Base-by-base conservation (phyloP, 2,113 vertebrate genomes). In the Muscicapa adusta region DNA sequence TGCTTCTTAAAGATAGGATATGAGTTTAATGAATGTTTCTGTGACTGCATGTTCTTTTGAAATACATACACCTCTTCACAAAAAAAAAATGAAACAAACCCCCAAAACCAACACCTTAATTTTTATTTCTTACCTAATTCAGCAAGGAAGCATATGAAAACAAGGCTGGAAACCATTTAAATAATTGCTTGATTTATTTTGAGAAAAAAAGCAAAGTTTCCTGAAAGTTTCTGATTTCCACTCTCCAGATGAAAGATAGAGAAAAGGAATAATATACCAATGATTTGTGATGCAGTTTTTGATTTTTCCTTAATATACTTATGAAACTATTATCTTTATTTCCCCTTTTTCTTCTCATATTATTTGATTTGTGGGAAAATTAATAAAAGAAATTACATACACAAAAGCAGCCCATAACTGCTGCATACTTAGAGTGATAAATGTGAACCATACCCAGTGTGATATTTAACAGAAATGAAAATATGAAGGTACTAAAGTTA, bases 401-500 rank as follows among this genome's bases (percentile, higher is more conserved):
- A 93, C 56, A 90, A 88, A 93, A 89, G 42, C 67, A 76, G 75
- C 51, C 51, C 23, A 34, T 93, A 96, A 91, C 71, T 63, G 74
- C 77, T 88, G 63, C 38, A 29, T 63, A 80, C 26, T 96, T 78
- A 83, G 88, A 67, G 63, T 96, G 93, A 95, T 88, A 88, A 85
- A 96, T 94, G 85, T 53, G 82, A 77, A 84, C 67, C 51, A 63
- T 74, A 85, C 31, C 88, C 74, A 45, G 62, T 66, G 63, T 91
- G 88, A 97, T 96, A 93, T 95, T 96, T 95, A 96, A 88, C 81
- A 94, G 85, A 95, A 96, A 90, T 88, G 63, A 94, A 96, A 90
- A 94, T 93, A 95, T 53, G 85, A 88, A 63, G 78, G 58, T 62
- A 74, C 63, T 96, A 94, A 94, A 96, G 28, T 89, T 93, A 91